Conservation (phyloP, 2,888 invertebrate genomes). For the Lithophane socia region DNA sequence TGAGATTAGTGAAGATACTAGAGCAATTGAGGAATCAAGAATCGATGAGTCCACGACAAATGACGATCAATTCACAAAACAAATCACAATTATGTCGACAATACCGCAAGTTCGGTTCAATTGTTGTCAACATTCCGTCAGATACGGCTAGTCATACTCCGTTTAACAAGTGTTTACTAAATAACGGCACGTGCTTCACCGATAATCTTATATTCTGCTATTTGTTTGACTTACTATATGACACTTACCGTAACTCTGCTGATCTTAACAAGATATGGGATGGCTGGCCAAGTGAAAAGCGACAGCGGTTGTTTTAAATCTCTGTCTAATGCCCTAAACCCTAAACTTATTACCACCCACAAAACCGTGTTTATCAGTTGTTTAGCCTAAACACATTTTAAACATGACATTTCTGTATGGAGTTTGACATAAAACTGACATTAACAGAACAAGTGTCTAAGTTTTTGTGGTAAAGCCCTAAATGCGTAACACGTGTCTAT, state of each 20-base stretch:
- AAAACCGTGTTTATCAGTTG: too few relatives aligned
- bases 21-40: background rate
- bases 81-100: slow-evolving; percentile 27
- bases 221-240: slow-evolving; percentile 76
- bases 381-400: too few relatives aligned
- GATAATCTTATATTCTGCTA: slow-evolving; percentile 63
- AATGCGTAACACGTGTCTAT: too few relatives aligned
- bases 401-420: too few relatives aligned
- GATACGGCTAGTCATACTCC: slow-evolving; percentile 19
- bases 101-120: slow-evolving; percentile 22
- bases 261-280: slow-evolving; percentile 72
- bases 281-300: slow-evolving; percentile 26
- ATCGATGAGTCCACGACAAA: slow-evolving; percentile 33
- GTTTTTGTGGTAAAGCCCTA: too few relatives aligned
- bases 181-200: slow-evolving; percentile 62
- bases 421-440: too few relatives aligned
- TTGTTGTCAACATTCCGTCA: slow-evolving; percentile 8
- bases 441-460: too few relatives aligned
- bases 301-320: slow-evolving; percentile 40
- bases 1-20: background rate
- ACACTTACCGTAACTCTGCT: slow-evolving; percentile 77
- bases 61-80: slow-evolving; percentile 13
- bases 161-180: slow-evolving; percentile 55
- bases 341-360: too few relatives aligned
- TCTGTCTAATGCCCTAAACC: too few relatives aligned